Conservation (phyloP, 2,113 vertebrate genomes). For the Odontophorus gujanensis region DNA sequence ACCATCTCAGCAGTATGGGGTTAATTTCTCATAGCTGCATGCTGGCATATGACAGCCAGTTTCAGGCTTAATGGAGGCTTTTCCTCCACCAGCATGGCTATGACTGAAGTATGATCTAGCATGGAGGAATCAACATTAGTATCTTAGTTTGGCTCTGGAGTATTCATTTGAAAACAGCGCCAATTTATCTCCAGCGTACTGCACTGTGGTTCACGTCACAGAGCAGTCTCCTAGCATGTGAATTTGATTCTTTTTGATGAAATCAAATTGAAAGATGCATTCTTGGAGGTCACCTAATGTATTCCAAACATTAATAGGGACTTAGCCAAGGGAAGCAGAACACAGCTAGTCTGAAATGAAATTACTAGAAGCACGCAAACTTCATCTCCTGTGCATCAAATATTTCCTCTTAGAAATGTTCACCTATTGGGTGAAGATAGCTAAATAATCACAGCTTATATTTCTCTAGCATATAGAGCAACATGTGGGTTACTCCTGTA, state of each 20-base stretch:
- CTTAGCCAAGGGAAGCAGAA: neutral
- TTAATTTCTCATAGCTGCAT: accelerated
- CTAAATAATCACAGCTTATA: neutral
- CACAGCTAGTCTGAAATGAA: neutral
- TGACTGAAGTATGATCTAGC: neutral
- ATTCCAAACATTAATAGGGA: neutral
- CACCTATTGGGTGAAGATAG: neutral
- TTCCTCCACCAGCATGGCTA: neutral
- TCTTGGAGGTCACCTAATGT: neutral
- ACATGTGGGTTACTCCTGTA: neutral
- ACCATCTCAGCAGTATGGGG: accelerated
- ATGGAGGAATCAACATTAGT: neutral
- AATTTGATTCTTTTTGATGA: neutral
- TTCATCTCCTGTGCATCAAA: neutral
- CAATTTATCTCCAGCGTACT: neutral
- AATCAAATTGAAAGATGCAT: neutral
- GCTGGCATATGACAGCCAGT: accelerated
- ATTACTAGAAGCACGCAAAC: neutral
- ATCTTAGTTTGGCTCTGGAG: neutral
- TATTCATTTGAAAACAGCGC: accelerated
- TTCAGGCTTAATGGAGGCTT: neutral
- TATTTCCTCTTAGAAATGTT: neutral
- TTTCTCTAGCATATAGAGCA: neutral
- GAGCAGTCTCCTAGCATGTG: neutral
- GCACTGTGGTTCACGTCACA: neutral